Base-by-base conservation (phyloP, 2,888 invertebrate genomes). In the Polydrusus tereticollis region DNA sequence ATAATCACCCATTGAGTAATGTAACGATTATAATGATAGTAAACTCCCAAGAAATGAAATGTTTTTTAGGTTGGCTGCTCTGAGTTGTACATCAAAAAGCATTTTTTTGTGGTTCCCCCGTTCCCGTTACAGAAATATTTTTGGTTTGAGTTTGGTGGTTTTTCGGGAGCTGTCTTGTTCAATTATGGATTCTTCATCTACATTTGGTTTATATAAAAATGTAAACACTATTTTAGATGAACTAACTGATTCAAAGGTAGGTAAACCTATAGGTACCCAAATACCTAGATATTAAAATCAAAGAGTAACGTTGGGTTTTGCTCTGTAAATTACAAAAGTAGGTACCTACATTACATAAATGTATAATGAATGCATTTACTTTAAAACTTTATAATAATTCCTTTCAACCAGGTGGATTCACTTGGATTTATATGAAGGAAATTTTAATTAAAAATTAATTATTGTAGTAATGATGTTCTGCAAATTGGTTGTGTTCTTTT, bases 121-220 rank as follows among this genome's bases (percentile, higher is more conserved):
- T 47, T 0, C 4, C n/a, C 14, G 12, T n/a, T 23, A 1, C n/a
- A 47, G 21, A 38, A 38, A 36, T 58, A 58, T 4, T 58, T 58
- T 58, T 21, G 8, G 4, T 58, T 20, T 36, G 20, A n/a, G 21
- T 23, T 23, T n/a, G n/a, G n/a, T n/a, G n/a, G n/a, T n/a, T n/a
- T n/a, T 47, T 21, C 1, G 5, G 10, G 10, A 23, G 23, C 18
- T 20, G 8, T 12, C 20, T 36, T 20, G n/a, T 16, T 29, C 33
- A 36, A 47, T 21, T 14, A 65, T 65, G 65, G 41, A 16, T 55
- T 47, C 65, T 23, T 55, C 55, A 36, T 21, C 38, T 16, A 69
- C 47, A 7, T 69, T 69, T 55, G 38, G 50, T 26, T 47, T 62
- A 14, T 69, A 62, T 36, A 36, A 41, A 29, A 69, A 52, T 55